Evolutionary conservation across 2,797 vertebrate genomes (phyloP).

Genomic region (Sternotherus odoratus): DNA sequence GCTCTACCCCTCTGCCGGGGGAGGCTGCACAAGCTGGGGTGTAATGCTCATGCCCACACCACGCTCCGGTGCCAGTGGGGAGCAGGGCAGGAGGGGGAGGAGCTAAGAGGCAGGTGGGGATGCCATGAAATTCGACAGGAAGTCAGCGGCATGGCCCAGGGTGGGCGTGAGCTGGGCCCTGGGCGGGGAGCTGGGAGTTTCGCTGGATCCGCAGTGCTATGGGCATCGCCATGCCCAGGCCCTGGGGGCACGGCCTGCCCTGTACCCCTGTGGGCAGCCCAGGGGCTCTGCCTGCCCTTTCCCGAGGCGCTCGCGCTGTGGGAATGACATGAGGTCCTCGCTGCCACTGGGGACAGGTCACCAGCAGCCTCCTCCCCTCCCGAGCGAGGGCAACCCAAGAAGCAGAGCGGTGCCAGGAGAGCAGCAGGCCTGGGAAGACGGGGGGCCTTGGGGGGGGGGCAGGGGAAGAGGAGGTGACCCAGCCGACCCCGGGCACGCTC

Average conservation of each 20-base stretch:
- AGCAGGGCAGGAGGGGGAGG: background rate
- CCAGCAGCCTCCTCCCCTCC: no score
- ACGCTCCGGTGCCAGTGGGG: background rate
- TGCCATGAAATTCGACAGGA: background rate
- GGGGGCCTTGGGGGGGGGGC: no score
- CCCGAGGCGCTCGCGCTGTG: background rate
- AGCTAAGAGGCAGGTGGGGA: background rate
- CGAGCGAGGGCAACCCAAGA: constrained; percentile 83
- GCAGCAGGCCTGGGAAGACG: constrained; percentile 42
- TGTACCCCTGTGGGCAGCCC: no score
- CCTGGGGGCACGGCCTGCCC: no score
- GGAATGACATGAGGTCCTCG: background rate
- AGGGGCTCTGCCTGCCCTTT: background rate
- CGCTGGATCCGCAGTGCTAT: background rate
- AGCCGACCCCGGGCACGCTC: constrained; percentile 77
- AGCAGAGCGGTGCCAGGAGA: constrained; percentile 83
- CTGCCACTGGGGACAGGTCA: no score
- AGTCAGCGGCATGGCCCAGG: background rate
- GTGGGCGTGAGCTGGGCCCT: background rate
- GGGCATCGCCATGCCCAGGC: no score
- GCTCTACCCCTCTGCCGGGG: no score
- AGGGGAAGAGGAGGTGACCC: constrained; percentile 65
- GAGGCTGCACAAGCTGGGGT: no score
- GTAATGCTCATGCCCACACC: no score
- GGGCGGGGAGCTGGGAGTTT: background rate